Evolutionary conservation across 2,113 vertebrate species (phyloP), one percentile per base, ranked within the genome.

Genomic region (Pantherophis guttatus): DNA sequence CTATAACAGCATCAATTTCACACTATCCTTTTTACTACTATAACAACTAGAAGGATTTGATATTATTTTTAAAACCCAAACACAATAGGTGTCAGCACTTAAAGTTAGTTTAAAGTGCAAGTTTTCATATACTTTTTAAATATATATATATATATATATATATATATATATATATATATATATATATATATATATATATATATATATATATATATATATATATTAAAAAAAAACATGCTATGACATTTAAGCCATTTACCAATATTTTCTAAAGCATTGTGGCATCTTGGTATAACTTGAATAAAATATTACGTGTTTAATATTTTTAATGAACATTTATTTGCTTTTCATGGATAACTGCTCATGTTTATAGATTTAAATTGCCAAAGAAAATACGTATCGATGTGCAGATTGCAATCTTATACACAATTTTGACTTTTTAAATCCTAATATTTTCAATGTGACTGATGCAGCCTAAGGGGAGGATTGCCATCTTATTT

Each of bases 1-100:
- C 24, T 97, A 97, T 98, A 98, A 97, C 97, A 96, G 97, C 97
- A 98, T 96, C 97, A 97, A 97, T 98, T 98, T 98, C 97, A 98
- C 96, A 98, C 98, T 98, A 98, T 98, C 97, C 94, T 97, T 81
- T 98, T 97, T 97, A 96, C 93, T 96, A 97, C 96, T 97, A 97
- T 97, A 98, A 97, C 97, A 96, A 97, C 86, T 87, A 91, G 91
- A 95, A 97, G 96, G 85, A 15, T 97, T 96, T 97, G 97, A 97
- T 96, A 98, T 97, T 97, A 97, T 91, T 96, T 96, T 97, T 97
- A 97, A 97, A 91, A 97, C 87, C 93, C 54, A n/a, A 96, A 94
- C 88, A 95, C 94, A 55, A 96, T 90, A 44, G 39, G 93, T 15
- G 93, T 95, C 92, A 95, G 58, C 91, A 92, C 0, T 93, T 97